A percentile compares a stretch with the other conserved stretches of the same genome.
phyloP scores from a whole-genome alignment of 2,113 vertebrate species.

The Sitta europaea region DNA sequence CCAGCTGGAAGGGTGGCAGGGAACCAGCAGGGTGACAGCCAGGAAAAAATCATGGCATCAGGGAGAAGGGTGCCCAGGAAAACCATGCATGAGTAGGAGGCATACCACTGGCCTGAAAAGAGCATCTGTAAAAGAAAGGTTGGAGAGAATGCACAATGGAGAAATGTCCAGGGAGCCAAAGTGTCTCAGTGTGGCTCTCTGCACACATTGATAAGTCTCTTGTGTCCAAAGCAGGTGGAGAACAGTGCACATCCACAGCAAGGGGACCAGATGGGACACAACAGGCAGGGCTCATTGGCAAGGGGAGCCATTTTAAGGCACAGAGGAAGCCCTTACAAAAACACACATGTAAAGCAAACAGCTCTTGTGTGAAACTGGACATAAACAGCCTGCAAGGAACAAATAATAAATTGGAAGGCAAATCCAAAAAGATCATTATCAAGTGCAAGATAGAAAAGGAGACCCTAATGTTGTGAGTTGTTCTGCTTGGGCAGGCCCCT shows the following conservation, averaged over 20 bases:
- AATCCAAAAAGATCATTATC: neutral
- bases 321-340: neutral
- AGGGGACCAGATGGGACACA: neutral
- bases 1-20: neutral
- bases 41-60: neutral
- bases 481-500: neutral
- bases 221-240: neutral
- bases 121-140: neutral
- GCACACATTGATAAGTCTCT: neutral
- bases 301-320: neutral
- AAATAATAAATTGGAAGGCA: neutral
- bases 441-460: neutral
- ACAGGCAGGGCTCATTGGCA: neutral
- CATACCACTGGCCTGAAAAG: neutral
- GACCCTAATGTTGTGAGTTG: rapidly evolving
- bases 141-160: neutral
- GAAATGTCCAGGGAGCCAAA: neutral
- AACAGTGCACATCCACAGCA: neutral
- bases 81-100: neutral
- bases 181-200: neutral
- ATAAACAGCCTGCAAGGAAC: neutral
- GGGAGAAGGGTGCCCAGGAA: neutral
- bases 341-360: neutral
- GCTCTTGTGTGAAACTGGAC: neutral
- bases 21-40: neutral